phyloP scores from a whole-genome alignment of 2,113 vertebrate species.

The Recurvirostra avosetta region DNA sequence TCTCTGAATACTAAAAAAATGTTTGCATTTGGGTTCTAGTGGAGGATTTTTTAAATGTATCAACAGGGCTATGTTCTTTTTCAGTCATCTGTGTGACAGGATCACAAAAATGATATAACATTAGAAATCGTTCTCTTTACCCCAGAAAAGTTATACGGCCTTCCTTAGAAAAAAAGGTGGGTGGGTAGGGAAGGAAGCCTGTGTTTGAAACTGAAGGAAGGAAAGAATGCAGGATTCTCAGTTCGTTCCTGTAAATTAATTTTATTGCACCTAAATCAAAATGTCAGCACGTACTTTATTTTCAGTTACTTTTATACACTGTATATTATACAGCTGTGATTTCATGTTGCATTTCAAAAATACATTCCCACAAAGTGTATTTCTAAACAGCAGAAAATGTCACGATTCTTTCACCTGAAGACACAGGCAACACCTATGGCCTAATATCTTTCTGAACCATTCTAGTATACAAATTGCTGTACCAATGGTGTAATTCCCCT shows the following conservation, averaged over 20 bases:
- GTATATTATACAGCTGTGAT: slow-evolving; percentile 9
- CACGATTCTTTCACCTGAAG: background rate
- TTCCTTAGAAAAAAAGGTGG: background rate
- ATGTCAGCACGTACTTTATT: slow-evolving; percentile 45
- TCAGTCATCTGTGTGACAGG: background rate
- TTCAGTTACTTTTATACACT: slow-evolving; percentile 46
- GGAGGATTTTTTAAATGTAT: background rate
- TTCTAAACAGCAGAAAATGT: slow-evolving; percentile 28
- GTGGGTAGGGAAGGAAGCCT: background rate
- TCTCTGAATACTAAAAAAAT: background rate
- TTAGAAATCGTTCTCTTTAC: slow-evolving; percentile 11
- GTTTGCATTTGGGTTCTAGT: background rate
- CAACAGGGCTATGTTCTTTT: background rate
- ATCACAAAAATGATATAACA: slow-evolving; percentile 50
- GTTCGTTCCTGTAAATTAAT: slow-evolving; percentile 54
- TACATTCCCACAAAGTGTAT: background rate
- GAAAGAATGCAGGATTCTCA: slow-evolving; percentile 42
- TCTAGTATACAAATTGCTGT: background rate
- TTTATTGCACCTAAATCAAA: slow-evolving; percentile 67
- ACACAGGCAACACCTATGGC: background rate
- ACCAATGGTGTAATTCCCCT: background rate
- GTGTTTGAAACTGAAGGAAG: slow-evolving; percentile 17
- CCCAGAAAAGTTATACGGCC: slow-evolving; percentile 21
- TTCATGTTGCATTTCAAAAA: slow-evolving; percentile 41
- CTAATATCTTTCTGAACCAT: background rate